phyloP scores from a whole-genome alignment of 2,888 invertebrate genomes.

The Rhagophthalmus giganteus region DNA sequence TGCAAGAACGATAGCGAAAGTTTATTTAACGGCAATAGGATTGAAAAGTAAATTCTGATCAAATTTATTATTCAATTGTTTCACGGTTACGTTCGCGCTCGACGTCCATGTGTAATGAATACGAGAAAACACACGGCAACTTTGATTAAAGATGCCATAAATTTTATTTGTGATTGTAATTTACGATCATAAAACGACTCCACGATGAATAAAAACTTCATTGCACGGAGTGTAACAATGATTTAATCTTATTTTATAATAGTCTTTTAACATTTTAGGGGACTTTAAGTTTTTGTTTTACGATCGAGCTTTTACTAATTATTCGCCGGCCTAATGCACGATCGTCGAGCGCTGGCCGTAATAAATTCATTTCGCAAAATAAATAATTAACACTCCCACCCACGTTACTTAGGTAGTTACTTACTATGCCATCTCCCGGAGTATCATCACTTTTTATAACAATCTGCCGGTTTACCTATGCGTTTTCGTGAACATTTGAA shows the following conservation, averaged over 20 bases:
- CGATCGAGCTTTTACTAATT: conserved; percentile 1
- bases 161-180: conserved; percentile 31
- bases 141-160: conserved; percentile 36
- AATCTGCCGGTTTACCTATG: not conserved
- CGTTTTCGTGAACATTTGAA: conserved; percentile 4
- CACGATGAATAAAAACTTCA: conserved; percentile 29
- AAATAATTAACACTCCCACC: too few species aligned
- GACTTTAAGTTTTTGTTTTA: conserved; percentile 19
- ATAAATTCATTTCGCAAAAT: not conserved
- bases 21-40: too few species aligned
- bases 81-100: too few species aligned
- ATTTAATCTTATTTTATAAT: conserved; percentile 26
- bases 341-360: too few species aligned
- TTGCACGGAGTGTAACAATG: conserved; percentile 26
- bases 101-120: too few species aligned
- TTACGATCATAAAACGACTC: conserved; percentile 25
- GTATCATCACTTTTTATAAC: not conserved
- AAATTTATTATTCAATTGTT: too few species aligned
- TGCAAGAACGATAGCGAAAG: too few species aligned
- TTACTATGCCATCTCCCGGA: too few species aligned
- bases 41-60: too few species aligned
- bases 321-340: too few species aligned
- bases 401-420: too few species aligned
- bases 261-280: conserved; percentile 15
- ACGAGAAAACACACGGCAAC: conserved; percentile 21